phyloP scores from a whole-genome alignment of 1,140 invertebrate genomes.

The Bombus superbus region DNA sequence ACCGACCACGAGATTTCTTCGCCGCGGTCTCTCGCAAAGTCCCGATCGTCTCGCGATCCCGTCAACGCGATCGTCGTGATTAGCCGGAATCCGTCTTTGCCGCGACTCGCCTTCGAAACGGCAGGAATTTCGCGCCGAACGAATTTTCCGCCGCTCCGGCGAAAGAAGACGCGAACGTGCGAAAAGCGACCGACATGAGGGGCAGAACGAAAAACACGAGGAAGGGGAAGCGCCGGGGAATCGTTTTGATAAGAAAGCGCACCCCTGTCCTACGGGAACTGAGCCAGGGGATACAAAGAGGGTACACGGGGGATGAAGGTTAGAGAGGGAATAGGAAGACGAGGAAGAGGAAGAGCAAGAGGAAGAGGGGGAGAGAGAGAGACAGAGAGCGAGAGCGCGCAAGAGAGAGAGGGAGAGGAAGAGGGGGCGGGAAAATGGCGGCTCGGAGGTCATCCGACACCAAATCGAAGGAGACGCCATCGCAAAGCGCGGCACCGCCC shows the following conservation, averaged over 20 bases:
- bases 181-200: too few species aligned
- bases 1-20: too few species aligned
- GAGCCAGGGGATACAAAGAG: conserved; percentile 16
- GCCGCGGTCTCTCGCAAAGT: too few species aligned
- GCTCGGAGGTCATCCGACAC: conserved; percentile 79
- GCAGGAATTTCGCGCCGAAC: too few species aligned
- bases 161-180: neutral
- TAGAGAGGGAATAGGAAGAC: neutral
- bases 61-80: too few species aligned
- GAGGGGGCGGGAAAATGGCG: conserved; percentile 81
- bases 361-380: neutral
- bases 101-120: too few species aligned
- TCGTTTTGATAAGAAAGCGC: conserved; percentile 76
- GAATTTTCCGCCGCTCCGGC: neutral
- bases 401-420: conserved; percentile 43
- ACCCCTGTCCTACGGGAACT: conserved; percentile 58
- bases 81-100: too few species aligned
- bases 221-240: conserved; percentile 36
- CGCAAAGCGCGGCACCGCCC: conserved; percentile 80
- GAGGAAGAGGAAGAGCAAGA: conserved; percentile 7
- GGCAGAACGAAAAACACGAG: too few species aligned
- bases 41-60: too few species aligned
- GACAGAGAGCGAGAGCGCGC: neutral
- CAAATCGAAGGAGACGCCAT: conserved; percentile 83
- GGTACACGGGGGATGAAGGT: neutral